These are phyloP conservation scores for Ctena decussata DNA, from an alignment of 2,888 invertebrate genomes.

Conservation along the genomic window DNA sequence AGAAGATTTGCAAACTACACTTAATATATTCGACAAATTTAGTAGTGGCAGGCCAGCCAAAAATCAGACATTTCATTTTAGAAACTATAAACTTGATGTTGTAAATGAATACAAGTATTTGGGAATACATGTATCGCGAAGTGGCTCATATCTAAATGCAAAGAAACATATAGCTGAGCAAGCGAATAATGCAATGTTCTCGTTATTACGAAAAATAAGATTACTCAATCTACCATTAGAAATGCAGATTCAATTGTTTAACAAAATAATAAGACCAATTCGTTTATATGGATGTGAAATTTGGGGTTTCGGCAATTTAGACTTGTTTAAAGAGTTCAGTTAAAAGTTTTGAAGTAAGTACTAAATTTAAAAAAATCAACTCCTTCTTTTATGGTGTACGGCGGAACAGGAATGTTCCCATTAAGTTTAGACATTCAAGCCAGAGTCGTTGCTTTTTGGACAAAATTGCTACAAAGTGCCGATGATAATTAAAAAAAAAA, in stretches of 20 bases:
- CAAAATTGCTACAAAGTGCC: not conserved
- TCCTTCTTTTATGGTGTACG: not conserved
- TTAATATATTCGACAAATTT: too few relatives aligned
- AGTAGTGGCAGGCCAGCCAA: not conserved
- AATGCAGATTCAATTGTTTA: not conserved
- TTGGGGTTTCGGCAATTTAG: constrained; percentile 6
- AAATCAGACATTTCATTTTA: not conserved
- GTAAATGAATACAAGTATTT: not conserved
- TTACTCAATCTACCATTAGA: not conserved
- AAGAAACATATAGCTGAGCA: not conserved
- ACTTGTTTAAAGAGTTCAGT: not conserved
- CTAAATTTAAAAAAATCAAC: not conserved
- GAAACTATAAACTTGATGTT: not conserved
- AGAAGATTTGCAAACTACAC: too few relatives aligned
- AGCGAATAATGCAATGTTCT: not conserved
- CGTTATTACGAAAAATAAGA: not conserved
- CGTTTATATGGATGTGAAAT: not conserved
- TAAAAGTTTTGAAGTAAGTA: not conserved
- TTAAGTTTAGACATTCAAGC: not conserved
- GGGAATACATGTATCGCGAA: not conserved
- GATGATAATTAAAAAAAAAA: not conserved
- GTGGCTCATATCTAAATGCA: not conserved
- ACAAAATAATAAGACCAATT: not conserved
- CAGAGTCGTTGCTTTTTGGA: not conserved
- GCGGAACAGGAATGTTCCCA: not conserved